These are phyloP conservation scores for Limanda limanda DNA, from an alignment of 2,113 vertebrate species.

Conservation along the genomic window DNA sequence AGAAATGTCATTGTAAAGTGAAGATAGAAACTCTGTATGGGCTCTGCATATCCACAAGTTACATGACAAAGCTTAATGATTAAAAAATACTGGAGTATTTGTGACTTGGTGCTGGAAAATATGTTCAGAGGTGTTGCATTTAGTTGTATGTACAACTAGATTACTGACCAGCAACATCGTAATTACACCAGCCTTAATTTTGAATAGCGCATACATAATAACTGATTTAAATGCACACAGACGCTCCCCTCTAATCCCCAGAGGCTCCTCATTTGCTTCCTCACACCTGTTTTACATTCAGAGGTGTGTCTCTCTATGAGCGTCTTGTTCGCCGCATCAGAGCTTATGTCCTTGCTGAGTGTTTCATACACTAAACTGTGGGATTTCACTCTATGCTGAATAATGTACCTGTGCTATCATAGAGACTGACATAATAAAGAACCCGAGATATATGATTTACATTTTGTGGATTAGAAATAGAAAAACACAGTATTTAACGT, in stretches of 20 bases:
- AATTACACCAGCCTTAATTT: not conserved
- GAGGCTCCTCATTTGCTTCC: constrained; percentile 38
- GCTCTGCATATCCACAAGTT: constrained; percentile 4
- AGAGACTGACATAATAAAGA: not conserved
- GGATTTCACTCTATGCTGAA: constrained; percentile 4
- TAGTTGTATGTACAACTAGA: not conserved
- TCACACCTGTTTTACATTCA: constrained; percentile 63
- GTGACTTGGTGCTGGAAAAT: not conserved
- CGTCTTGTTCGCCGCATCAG: constrained; percentile 20
- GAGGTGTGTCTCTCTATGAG: constrained; percentile 42
- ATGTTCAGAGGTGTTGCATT: not conserved
- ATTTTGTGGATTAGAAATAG: not conserved
- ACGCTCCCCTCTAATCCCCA: constrained; percentile 25
- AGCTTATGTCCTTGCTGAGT: constrained; percentile 37
- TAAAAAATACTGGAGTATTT: not conserved
- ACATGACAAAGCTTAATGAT: not conserved
- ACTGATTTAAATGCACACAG: constrained; percentile 18
- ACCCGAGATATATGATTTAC: not conserved
- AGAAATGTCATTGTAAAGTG: constrained; percentile 6
- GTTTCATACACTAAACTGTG: constrained; percentile 21
- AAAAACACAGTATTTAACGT: not conserved
- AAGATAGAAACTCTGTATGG: not conserved
- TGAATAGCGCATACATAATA: constrained; percentile 14
- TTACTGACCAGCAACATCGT: not conserved
- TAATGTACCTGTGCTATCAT: not conserved